phyloP scores from a whole-genome alignment of 1,140 invertebrate species.

The Sinella curviseta region DNA sequence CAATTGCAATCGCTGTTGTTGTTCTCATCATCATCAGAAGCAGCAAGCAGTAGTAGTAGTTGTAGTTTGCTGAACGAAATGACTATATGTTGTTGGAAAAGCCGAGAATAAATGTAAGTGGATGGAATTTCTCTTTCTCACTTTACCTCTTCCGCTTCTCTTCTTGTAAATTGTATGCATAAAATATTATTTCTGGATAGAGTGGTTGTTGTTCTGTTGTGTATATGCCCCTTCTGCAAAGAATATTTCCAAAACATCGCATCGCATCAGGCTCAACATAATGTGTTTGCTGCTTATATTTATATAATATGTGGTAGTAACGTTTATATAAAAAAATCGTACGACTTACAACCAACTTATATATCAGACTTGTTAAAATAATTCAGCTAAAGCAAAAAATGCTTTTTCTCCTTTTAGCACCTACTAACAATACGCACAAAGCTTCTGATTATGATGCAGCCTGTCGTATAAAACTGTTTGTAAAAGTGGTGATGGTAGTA shows the following conservation, averaged over 20 bases:
- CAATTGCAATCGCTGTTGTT: not conserved
- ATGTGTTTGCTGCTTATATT: not conserved
- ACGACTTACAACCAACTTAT: too few species aligned
- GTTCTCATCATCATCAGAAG: not conserved
- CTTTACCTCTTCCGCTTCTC: not conserved
- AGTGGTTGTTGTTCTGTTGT: not conserved
- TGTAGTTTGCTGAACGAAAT: not conserved
- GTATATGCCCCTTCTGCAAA: too few species aligned
- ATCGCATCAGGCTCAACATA: not conserved
- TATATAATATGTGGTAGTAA: too few species aligned
- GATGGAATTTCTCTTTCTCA: not conserved
- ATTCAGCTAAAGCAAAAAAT: too few species aligned
- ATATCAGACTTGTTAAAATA: too few species aligned
- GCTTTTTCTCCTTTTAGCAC: not conserved
- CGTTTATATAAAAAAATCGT: too few species aligned
- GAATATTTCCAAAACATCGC: slow-evolving; percentile 5
- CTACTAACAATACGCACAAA: not conserved
- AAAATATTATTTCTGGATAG: slow-evolving; percentile 16
- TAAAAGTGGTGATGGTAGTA: not conserved
- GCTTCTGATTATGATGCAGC: not conserved
- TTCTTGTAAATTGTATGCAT: slow-evolving; percentile 5
- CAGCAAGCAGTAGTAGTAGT: too few species aligned
- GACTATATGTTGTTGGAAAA: not conserved
- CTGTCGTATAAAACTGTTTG: not conserved
- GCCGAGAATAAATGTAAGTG: not conserved